A percentile compares a stretch with the other conserved stretches of the same genome.
phyloP scores from a whole-genome alignment of 2,113 vertebrate genomes.

The Morone saxatilis region DNA sequence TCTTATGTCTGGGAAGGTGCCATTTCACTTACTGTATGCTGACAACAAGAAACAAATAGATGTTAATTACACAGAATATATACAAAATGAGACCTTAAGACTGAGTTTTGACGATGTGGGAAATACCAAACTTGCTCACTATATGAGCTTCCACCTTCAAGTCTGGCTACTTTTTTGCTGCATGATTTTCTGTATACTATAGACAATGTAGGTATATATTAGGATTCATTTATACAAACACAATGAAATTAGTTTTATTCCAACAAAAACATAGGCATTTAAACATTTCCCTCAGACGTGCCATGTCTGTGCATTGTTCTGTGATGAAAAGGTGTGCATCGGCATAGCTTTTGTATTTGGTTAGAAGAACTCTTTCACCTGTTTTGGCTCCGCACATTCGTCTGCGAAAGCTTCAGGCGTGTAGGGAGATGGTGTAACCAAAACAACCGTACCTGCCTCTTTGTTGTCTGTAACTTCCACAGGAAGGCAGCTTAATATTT shows the following conservation, averaged over 20 bases:
- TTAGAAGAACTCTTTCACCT: slow-evolving; percentile 54
- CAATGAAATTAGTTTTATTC: slow-evolving; percentile 62
- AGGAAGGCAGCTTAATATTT: slow-evolving; percentile 48
- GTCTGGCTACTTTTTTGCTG: slow-evolving; percentile 67
- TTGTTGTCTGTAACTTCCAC: slow-evolving; percentile 42
- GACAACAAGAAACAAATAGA: slow-evolving; percentile 51
- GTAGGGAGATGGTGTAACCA: not conserved
- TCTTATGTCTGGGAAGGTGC: slow-evolving; percentile 58
- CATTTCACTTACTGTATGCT: slow-evolving; percentile 33
- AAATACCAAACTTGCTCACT: slow-evolving; percentile 45
- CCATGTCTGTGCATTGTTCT: slow-evolving; percentile 60
- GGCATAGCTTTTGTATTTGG: slow-evolving; percentile 77
- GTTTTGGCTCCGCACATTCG: not conserved
- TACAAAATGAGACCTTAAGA: slow-evolving; percentile 69
- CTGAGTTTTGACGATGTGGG: slow-evolving; percentile 19
- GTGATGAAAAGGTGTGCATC: slow-evolving; percentile 61
- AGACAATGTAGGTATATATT: slow-evolving; percentile 81
- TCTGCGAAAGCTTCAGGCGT: slow-evolving; percentile 11
- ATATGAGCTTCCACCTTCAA: slow-evolving; percentile 40
- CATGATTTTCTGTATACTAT: slow-evolving; percentile 68
- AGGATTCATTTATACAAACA: slow-evolving; percentile 82
- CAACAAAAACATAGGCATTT: slow-evolving; percentile 65
- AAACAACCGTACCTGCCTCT: slow-evolving; percentile 16
- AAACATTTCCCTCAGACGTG: slow-evolving; percentile 66
- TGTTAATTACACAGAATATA: slow-evolving; percentile 71